These are phyloP conservation scores for Oplegnathus fasciatus DNA, from an alignment of 2,113 vertebrate genomes.

Conservation along the genomic window DNA sequence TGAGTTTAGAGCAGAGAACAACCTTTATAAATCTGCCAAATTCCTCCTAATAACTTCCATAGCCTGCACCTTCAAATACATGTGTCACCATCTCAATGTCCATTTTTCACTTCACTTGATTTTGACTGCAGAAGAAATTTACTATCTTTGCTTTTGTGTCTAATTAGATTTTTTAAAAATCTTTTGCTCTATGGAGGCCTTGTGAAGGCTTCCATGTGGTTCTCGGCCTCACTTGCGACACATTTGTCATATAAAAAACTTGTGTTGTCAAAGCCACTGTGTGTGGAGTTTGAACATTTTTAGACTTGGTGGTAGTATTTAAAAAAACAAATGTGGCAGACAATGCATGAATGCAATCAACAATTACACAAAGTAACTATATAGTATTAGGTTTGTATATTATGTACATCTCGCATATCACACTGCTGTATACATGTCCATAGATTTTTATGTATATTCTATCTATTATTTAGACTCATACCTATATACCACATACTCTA, in stretches of 20 bases:
- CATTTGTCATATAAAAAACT: no score
- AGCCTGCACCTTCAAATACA: no score
- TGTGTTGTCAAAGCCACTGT: no score
- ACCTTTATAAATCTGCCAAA: neutral
- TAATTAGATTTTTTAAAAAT: neutral
- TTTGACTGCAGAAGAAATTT: neutral
- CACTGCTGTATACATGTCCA: neutral
- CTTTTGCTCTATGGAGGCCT: neutral
- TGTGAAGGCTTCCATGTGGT: neutral
- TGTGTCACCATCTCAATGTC: neutral
- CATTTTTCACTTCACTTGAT: neutral
- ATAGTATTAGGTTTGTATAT: neutral
- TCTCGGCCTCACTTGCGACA: neutral
- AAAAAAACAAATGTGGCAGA: no score
- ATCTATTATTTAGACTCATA: neutral
- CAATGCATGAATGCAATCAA: neutral
- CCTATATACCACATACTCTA: neutral
- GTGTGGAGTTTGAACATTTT: neutral
- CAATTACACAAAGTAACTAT: neutral
- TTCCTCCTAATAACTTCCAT: neutral
- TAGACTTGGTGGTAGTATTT: neutral
- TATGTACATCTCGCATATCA: neutral
- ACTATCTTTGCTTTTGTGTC: neutral
- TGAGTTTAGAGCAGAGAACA: neutral
- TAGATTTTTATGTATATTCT: neutral